phyloP scores from a whole-genome alignment of 2,797 vertebrate species.

The Danio aesculapii region DNA sequence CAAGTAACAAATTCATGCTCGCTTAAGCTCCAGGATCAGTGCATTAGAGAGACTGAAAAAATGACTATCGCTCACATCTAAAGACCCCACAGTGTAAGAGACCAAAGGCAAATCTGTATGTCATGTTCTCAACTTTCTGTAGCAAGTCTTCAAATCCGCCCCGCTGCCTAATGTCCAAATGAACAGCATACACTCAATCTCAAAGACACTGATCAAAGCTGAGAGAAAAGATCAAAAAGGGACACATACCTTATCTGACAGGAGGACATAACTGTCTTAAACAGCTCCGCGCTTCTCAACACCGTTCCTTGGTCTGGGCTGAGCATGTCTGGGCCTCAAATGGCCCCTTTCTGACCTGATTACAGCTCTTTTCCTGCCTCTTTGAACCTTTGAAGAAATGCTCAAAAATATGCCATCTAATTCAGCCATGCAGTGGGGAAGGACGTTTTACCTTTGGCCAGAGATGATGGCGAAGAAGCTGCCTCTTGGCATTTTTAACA shows the following conservation, averaged over 20 bases:
- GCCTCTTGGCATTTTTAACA: slow-evolving; percentile 50
- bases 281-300: slow-evolving; percentile 51
- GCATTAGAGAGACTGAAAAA: slow-evolving; percentile 18
- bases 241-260: slow-evolving; percentile 61
- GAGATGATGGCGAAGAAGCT: slow-evolving; percentile 39
- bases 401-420: slow-evolving; percentile 50
- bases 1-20: background rate
- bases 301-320: slow-evolving; percentile 66
- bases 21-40: background rate
- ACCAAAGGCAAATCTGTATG: slow-evolving; percentile 39
- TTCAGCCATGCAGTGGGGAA: slow-evolving; percentile 3
- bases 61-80: background rate
- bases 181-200: slow-evolving; percentile 48
- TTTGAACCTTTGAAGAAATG: slow-evolving; percentile 55
- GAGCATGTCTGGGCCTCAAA: slow-evolving; percentile 33
- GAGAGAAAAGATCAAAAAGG: slow-evolving; percentile 65
- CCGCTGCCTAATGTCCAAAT: slow-evolving; percentile 62
- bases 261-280: slow-evolving; percentile 62
- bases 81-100: slow-evolving; percentile 35
- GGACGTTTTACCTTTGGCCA: slow-evolving; percentile 49
- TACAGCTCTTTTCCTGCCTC: slow-evolving; percentile 48
- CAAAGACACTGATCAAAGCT: slow-evolving; percentile 62
- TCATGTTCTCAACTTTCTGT: slow-evolving; percentile 44
- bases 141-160: slow-evolving; percentile 34
- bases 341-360: slow-evolving; percentile 60